Base-by-base conservation (phyloP, 2,113 vertebrate species). In the Bungarus multicinctus region DNA sequence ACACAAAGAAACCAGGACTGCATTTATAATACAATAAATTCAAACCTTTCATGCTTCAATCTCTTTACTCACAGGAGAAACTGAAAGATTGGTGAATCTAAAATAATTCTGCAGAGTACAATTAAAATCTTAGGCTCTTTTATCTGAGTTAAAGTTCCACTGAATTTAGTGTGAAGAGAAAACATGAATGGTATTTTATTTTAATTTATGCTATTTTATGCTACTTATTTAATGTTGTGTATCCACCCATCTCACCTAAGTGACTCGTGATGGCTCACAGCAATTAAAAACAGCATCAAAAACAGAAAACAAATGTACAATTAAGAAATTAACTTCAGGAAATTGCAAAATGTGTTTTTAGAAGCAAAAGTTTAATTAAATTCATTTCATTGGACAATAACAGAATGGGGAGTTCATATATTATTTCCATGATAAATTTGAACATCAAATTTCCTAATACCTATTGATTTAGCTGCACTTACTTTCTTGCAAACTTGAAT, bases 31-130 rank as follows among this genome's bases (percentile, higher is more conserved):
- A 95, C 91, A 60, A 27, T 20, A 90, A 30, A 30, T 4, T 1
- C 30, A 30, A 93, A 52, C 87, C 87, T 97, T 96, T 96, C 92
- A 95, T 94, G 52, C 91, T 94, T 91, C 88, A 87, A 94, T 90
- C 95, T 96, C 96, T 27, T 96, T 94, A 93, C 57, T 95, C 81
- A 85, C 8, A 94, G 23, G 91, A 89, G 57, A 50, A 64, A 12
- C 7, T 94, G 64, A 60, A 96, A 96, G 94, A 94, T 25, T 30
- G 11, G 11, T 47, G 34, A 53, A 3, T 23, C 8, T 6, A 91
- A 93, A 94, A 81, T 3, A 43, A 30, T 95, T 94, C 91, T 86
- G 5, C 69, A 91, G 50, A 95, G 2, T 86, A 54, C 14, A 47
- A 30, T 3, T n/a, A 20, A 27, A 69, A 90, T 34, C 58, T 9